Conservation (phyloP, 2,113 vertebrate species). For the Ibidorhyncha struthersii region DNA sequence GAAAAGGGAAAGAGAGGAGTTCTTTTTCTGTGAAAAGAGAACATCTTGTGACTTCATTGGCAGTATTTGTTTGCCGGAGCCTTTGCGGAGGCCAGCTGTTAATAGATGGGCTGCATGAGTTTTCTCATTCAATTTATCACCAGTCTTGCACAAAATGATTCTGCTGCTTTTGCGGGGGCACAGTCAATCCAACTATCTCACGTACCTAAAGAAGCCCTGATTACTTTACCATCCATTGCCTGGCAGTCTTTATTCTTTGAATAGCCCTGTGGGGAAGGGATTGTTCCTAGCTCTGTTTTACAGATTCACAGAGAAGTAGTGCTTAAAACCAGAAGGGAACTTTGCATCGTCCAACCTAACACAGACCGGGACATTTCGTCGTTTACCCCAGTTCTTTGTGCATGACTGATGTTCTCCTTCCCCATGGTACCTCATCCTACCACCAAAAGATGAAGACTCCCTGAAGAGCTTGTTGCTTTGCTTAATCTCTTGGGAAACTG, state of each 20-base stretch:
- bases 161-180: background rate
- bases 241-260: background rate
- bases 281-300: background rate
- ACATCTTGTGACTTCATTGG: background rate
- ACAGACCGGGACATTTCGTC: rapidly evolving
- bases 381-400: background rate
- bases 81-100: background rate
- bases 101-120: conserved; percentile 33
- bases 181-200: background rate
- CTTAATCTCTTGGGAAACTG: background rate
- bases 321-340: background rate
- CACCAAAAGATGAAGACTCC: background rate
- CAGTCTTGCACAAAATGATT: conserved; percentile 29
- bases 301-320: background rate
- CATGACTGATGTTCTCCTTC: background rate
- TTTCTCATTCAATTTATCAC: conserved; percentile 49
- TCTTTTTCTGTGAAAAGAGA: conserved; percentile 18
- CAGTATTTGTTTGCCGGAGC: conserved; percentile 34
- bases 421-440: background rate
- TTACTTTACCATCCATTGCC: background rate
- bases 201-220: background rate
- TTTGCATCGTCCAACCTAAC: background rate
- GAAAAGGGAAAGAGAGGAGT: background rate
- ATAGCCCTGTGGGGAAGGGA: background rate
- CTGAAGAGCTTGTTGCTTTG: background rate